Evolutionary conservation across 2,113 vertebrate genomes (phyloP), one percentile per base, ranked within the genome.

Genomic region (Synchiropus splendidus): DNA sequence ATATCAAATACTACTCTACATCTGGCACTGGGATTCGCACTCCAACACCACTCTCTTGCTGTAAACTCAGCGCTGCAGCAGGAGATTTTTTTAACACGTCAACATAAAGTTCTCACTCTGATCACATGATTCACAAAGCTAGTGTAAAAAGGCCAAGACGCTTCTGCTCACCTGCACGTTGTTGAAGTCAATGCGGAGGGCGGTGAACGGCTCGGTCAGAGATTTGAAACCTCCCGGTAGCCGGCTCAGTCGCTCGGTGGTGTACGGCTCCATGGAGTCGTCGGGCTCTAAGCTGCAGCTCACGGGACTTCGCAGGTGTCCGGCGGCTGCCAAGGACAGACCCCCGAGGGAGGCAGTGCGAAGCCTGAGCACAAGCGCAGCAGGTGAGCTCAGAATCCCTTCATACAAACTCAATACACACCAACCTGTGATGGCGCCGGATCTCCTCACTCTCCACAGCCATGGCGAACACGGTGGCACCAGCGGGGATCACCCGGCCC

Each of bases 401-500:
- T 12, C 2, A 12, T n/a, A n/a, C n/a, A n/a, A n/a, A n/a, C n/a
- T n/a, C 12, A 4, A 32, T 5, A 9, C 6, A 2, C n/a, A 96
- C 21, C 21, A 8, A 27, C 95, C 91, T 90, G 76, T 99, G 91
- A 80, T 97, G 89, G 39, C 91, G 86, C 35, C 95, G 88, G 70
- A 99, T 97, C 74, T 97, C 90, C 9, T 62, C 70, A 67, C 89
- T 91, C 54, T 98, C 87, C 4, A 99, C 83, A 59, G 91, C 91
- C 86, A 97, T 91, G 1, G 86, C 90, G 70, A 88, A 97, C 60
- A 98, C 61, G 1, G 87, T 81, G 70, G 92, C 95, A 49, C 88
- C 85, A 12, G 91, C 87, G 10, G 95, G 94, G 65, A 98, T 98
- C 68, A 99, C 92, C 58, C 85, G 82, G 40, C 95, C 95, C 33